Evolutionary conservation across 92 coral and sea anemone species (phyloP).

Genomic region (Pocillopora meandrina): DNA sequence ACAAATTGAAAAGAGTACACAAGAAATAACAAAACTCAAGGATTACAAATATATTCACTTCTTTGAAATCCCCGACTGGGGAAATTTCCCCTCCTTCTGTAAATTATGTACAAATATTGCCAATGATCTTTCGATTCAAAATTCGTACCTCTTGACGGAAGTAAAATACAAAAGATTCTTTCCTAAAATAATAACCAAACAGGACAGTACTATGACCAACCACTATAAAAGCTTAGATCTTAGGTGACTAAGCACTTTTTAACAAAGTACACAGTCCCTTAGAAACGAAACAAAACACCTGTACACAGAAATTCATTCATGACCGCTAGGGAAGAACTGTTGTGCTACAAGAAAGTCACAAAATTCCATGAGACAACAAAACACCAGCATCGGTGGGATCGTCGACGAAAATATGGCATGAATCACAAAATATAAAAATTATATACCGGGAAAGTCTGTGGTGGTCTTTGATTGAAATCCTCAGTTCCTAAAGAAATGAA

Average conservation of each 20-base stretch:
- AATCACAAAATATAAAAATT: constrained; percentile 8
- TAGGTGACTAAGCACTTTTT: background rate
- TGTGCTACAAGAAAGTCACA: constrained; percentile 29
- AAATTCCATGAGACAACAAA: constrained; percentile 47
- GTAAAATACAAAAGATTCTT: constrained; percentile 14
- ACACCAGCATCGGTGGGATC: constrained; percentile 23
- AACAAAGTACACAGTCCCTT: constrained; percentile 23
- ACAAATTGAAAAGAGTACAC: background rate
- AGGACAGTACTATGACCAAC: background rate
- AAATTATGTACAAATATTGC: constrained; percentile 14
- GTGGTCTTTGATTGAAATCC: constrained; percentile 53
- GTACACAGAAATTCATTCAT: constrained; percentile 46
- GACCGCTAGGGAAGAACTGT: constrained; percentile 11
- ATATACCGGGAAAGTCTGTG: constrained; percentile 45
- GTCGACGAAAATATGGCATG: constrained; percentile 19
- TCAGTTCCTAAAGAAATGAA: constrained; percentile 56
- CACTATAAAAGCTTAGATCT: background rate
- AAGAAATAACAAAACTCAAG: background rate
- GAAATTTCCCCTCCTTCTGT: background rate
- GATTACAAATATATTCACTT: background rate
- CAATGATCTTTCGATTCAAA: constrained; percentile 21
- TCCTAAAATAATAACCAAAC: constrained; percentile 8
- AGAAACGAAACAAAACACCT: constrained; percentile 42
- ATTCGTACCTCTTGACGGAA: constrained; percentile 33
- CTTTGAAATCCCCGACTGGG: background rate